Percentiles rank a stretch among this genome's conserved stretches.
phyloP scores from a whole-genome alignment of 2,113 vertebrate genomes.

The Rhagologus leucostigma region DNA sequence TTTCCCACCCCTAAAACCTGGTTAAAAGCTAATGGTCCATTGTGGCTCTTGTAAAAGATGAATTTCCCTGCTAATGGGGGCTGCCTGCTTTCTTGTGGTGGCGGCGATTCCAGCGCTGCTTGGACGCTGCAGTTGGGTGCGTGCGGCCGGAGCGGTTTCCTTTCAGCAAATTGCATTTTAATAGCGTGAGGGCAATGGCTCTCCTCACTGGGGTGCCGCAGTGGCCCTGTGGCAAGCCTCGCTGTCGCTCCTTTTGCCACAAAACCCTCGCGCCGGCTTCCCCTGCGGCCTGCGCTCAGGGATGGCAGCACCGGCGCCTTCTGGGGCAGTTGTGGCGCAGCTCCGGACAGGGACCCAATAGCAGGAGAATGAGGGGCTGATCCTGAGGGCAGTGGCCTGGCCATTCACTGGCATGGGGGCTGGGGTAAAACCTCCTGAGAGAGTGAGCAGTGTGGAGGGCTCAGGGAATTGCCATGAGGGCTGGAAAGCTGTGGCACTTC shows the following conservation, averaged over 20 bases:
- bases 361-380: background rate
- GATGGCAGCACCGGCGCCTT: accelerated
- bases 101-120: accelerated
- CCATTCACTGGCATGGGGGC: accelerated
- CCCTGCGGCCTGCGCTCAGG: accelerated
- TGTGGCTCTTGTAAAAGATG: background rate
- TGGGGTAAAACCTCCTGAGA: background rate
- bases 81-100: background rate
- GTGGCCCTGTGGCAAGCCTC: background rate
- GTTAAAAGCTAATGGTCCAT: background rate
- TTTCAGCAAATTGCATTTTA: background rate
- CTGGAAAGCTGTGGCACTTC: accelerated
- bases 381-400: accelerated
- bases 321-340: background rate
- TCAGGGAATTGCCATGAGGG: background rate
- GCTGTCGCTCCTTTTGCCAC: accelerated
- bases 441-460: background rate
- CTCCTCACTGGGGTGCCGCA: background rate
- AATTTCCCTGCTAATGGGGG: background rate
- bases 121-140: accelerated
- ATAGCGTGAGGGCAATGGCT: accelerated
- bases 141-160: background rate
- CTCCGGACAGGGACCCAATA: background rate
- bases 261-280: background rate
- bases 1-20: background rate